Evolutionary conservation across 2,113 vertebrate genomes (phyloP), one percentile per base, ranked within the genome.

Genomic region (Uria lomvia): DNA sequence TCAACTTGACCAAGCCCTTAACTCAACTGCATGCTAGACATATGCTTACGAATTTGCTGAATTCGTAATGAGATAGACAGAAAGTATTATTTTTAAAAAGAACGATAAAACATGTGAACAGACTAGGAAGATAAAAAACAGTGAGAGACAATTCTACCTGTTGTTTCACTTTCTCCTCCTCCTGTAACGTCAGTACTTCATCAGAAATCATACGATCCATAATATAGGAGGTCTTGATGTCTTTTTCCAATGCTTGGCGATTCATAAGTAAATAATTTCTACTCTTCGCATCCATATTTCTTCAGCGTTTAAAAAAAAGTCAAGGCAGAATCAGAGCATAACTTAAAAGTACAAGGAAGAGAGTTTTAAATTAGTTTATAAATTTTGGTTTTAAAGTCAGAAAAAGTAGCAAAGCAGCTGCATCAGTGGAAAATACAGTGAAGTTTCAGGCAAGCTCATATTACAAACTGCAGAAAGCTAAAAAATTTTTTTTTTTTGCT

Each of bases 121-220:
- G 9, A 58, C 21, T 11, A 75, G 17, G 26, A 90, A 84, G 20
- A 67, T 8, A 56, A 93, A 62, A 11, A 88, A 10, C 23, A 82
- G 16, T 17, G 26, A 91, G n/a, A 76, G n/a, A 63, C 2, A 1
- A 27, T 74, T 96, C 86, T 96, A 99, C 99, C 99, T 98, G 97
- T 63, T 95, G 97, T 94, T 83, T 98, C 56, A 99, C 98, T 93
- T 70, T 98, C 53, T 99, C 99, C 63, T 99, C 99, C 83, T 99
- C 99, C 5, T 98, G 97, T 34, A 79, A 55, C 1, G 98, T 99
- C 77, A 99, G 97, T 49, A 98, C 98, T 21, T 98, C 98, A 4
- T 99, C 99, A 75, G 97, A 98, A 98, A 99, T 97, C 99, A 99
- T 98, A 95, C 96, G 98, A 94, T 99, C 99, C 99, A 99, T 99